Evolutionary conservation across 2,888 invertebrate species (phyloP).

Genomic region (Noctua comes): DNA sequence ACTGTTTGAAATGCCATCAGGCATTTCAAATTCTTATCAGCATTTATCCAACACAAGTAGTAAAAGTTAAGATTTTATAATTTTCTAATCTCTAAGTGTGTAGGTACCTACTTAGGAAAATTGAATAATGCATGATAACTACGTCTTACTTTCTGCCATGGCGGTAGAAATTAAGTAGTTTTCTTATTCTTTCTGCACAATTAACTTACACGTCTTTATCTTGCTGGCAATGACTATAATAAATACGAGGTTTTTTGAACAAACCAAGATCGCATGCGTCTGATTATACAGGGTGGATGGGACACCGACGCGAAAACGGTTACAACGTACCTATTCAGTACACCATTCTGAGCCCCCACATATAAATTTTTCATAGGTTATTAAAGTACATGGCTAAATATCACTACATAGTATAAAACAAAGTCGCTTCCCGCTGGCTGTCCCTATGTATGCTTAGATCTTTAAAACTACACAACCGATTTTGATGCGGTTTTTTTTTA

Average conservation of each 20-base stretch:
- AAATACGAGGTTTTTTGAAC: background rate
- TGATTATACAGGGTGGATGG: background rate
- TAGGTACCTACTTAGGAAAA: background rate
- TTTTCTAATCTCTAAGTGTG: constrained; percentile 33
- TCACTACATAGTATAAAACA: too few species aligned
- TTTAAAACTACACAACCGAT: too few species aligned
- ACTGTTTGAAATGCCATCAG: too few species aligned
- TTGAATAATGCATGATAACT: constrained; percentile 38
- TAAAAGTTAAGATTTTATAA: constrained; percentile 14
- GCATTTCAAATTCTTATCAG: constrained; percentile 9
- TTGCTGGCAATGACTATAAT: too few species aligned
- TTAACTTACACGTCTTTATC: constrained; percentile 5
- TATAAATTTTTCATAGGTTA: too few species aligned
- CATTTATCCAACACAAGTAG: constrained; percentile 3
- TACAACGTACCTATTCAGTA: too few species aligned
- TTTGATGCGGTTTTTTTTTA: too few species aligned
- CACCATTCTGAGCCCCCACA: too few species aligned
- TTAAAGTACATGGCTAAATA: too few species aligned
- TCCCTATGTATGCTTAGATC: too few species aligned
- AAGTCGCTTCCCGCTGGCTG: too few species aligned
- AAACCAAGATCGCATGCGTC: background rate
- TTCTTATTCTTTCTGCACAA: constrained; percentile 7
- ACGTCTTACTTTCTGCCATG: constrained; percentile 38
- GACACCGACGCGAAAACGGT: too few species aligned
- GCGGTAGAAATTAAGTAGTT: background rate